Evolutionary conservation across 2,797 vertebrate genomes (phyloP).

Genomic region (Somateria mollissima): DNA sequence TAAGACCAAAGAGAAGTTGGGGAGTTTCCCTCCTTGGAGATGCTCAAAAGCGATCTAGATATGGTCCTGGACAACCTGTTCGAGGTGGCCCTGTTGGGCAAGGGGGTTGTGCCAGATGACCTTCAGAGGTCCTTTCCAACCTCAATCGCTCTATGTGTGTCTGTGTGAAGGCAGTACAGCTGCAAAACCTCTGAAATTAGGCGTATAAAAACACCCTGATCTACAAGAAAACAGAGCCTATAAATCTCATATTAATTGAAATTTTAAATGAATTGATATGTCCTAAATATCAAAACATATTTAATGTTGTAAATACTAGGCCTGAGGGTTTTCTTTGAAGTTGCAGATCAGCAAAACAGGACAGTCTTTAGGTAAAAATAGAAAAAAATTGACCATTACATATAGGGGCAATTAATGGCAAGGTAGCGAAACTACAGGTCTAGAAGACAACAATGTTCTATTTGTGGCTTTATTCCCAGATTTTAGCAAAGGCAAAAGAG

Average conservation of each 20-base stretch:
- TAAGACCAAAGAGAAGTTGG: not conserved
- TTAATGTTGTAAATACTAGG: not conserved
- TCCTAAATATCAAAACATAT: not conserved
- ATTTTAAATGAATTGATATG: not conserved
- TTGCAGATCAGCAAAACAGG: not conserved
- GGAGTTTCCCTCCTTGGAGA: not conserved
- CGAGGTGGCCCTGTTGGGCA: not conserved
- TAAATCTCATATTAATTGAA: not conserved
- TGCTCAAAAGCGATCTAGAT: not conserved
- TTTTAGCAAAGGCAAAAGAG: not conserved
- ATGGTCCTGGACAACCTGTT: not conserved
- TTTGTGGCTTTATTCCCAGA: not conserved
- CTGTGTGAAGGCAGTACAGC: not conserved
- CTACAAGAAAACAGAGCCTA: not conserved
- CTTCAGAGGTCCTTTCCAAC: not conserved
- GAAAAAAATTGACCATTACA: rapidly evolving
- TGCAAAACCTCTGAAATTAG: not conserved
- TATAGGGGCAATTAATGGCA: not conserved
- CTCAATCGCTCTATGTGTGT: not conserved
- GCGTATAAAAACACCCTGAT: not conserved
- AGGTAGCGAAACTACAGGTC: not conserved
- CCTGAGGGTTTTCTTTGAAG: not conserved
- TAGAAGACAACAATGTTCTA: not conserved
- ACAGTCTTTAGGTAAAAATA: not conserved
- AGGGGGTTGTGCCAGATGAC: not conserved